Evolutionary conservation across 2,797 vertebrate genomes (phyloP), one percentile per base, ranked within the genome.

Genomic region (Sebastes diaconus): DNA sequence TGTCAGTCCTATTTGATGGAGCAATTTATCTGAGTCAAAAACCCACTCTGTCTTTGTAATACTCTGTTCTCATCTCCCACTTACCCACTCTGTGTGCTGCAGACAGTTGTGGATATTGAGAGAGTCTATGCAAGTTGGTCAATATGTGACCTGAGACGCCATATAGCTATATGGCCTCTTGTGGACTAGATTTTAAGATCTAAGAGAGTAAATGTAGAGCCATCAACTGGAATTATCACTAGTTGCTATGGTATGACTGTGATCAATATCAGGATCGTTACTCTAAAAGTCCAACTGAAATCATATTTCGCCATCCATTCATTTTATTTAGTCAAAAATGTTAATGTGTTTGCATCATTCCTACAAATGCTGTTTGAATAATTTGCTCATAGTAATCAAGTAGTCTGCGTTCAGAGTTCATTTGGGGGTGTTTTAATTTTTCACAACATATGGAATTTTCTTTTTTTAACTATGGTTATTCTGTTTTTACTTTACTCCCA

Each of bases 11-110:
- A 9, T 69, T 42, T 60, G 39, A 79, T 54, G 27, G 71, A 77
- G 54, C 68, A 52, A 11, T 85, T 78, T 75, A 73, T 81, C 66
- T 9, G 46, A 77, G 57, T 57, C 55, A 79, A 13, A 24, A 39
- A 27, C 13, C 18, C 3, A 58, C 22, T 55, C 32, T 57, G 72
- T 61, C 69, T n/a, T 54, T 29, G 27, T 16, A 36, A 36, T 29
- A 8, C 32, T 14, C 57, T 39, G 22, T 42, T 6, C 36, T 66
- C 60, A 10, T 66, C 39, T 70, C 14, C 36, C 16, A n/a, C 10
- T 70, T 22, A 42, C 0, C 0, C 2, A 29, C 8, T 18, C 27
- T 16, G 24, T 5, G 25, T 39, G 57, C 12, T 32, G 52, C 57
- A 63, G 66, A 29, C 52, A 29, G 9, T 6, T 27, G 24, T 55